Base-by-base conservation (phyloP, 2,888 invertebrate genomes). In the Drosophila pseudotakahashii region DNA sequence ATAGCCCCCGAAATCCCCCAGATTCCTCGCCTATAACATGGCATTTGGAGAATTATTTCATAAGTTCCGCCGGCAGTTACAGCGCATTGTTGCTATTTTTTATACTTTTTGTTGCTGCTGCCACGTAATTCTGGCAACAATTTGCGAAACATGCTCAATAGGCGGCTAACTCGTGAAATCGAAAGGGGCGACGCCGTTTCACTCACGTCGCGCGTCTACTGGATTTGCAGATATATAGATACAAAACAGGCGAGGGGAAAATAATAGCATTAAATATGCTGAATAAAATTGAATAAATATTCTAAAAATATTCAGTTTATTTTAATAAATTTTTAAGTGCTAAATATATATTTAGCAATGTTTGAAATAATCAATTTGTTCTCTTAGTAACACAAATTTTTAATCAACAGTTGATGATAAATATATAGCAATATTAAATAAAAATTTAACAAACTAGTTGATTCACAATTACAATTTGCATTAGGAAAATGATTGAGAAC, bases 51-150 rank as follows among this genome's bases (percentile, higher is more conserved):
- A 52, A 59, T 67, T 57, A 81, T 82, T 82, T 82, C 84, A 74
- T 55, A 84, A 82, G 76, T 70, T 81, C 70, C 78, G 76, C 63
- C 68, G 57, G 39, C 59, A 74, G 68, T 84, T 87, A 59, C 79
- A 63, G 10, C 34, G 67, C 58, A 54, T 69, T 69, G 58, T 52
- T 45, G 51, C 5, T 37, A 32, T 41, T 48, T 34, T 34, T 34
- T 34, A 10, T 10, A 34, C 5, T 16, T 11, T 37, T 37, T 42
- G 3, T 3, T 16, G 34, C 32, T 55, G 58, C 58, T 62, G 67
- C 62, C 66, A 68, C 76, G 80, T 75, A 75, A 84, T 80, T 78
- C 71, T 66, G 73, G 55, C 76, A 80, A 75, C 71, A 61, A 73
- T 83, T 88, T 85, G 75, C 76, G 84, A 83, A 88, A 84, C 73